A percentile compares a stretch with the other conserved stretches of the same genome.
Conservation (phyloP, 2,113 vertebrate genomes). For the Taurulus bubalis region DNA sequence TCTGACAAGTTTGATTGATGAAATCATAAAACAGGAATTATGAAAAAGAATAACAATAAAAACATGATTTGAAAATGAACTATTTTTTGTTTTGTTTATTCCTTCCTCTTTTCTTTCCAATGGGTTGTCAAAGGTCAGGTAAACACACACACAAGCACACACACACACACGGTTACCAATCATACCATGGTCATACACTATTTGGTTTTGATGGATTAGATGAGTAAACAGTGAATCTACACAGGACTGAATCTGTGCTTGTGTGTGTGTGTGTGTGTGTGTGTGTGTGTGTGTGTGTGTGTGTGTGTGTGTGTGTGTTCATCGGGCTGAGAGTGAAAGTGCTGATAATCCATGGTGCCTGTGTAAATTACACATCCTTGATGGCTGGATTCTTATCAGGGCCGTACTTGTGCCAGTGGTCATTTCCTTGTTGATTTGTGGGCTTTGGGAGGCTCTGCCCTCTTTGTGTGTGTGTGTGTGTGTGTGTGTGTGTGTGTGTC, state of each 20-base stretch:
- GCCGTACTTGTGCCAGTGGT: neutral
- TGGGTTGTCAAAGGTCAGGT: neutral
- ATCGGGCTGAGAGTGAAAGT: constrained; percentile 1
- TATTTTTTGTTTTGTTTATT: too few relatives aligned
- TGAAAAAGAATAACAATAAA: neutral
- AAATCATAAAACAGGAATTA: neutral
- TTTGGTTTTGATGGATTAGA: neutral
- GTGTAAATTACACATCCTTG: constrained; percentile 7
- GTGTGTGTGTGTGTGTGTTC: constrained; percentile 1
- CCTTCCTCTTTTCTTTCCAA: too few relatives aligned
- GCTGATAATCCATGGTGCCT: neutral
- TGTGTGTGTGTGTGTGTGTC: neutral
- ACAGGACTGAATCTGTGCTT: neutral
- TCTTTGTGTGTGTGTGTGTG: neutral
- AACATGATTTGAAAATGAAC: neutral
- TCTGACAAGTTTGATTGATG: too few relatives aligned
- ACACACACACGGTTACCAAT: neutral
- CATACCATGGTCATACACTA: neutral
- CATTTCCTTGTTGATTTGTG: constrained; percentile 44
- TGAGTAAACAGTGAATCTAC: neutral
- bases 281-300: neutral
- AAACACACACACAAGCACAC: neutral
- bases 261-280: constrained; percentile 1
- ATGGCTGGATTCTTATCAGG: constrained; percentile 23
- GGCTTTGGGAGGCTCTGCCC: constrained; percentile 6